Conservation (phyloP, 2,888 invertebrate species). For the Didymodactylos carnosus region DNA sequence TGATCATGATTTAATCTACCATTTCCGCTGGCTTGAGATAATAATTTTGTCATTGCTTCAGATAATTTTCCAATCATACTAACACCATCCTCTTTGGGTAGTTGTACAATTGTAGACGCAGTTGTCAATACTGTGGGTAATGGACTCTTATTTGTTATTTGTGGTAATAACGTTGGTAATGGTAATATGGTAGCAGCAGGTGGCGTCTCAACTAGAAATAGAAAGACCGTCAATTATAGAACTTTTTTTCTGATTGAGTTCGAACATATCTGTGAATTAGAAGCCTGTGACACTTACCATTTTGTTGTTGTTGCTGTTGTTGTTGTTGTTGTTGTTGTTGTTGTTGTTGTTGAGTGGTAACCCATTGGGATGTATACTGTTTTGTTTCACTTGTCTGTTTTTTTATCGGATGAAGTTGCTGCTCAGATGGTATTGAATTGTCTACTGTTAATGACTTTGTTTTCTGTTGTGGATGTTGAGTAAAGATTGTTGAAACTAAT, state of each 20-base stretch:
- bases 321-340: not conserved
- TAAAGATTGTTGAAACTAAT: not conserved
- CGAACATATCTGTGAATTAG: too few species aligned
- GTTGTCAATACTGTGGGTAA: not conserved
- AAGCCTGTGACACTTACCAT: not conserved
- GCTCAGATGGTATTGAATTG: not conserved
- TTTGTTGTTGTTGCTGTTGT: not conserved
- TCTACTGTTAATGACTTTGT: not conserved
- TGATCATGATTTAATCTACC: too few species aligned
- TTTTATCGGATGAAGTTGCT: too few species aligned
- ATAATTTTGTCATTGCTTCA: not conserved
- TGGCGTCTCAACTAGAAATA: not conserved
- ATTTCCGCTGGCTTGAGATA: not conserved
- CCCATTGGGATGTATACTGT: not conserved
- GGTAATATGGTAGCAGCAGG: too few species aligned
- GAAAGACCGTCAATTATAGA: not conserved
- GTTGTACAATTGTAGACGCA: not conserved
- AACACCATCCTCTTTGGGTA: not conserved
- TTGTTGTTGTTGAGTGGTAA: not conserved
- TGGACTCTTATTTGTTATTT: not conserved
- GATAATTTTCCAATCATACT: not conserved
- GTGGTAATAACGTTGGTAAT: not conserved
- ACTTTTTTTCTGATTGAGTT: not conserved
- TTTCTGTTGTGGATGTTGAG: not conserved
- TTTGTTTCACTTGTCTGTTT: not conserved